A percentile compares a stretch with the other conserved stretches of the same genome.
Conservation (phyloP, 2,113 vertebrate genomes). For the Benitochromis conjunctus region DNA sequence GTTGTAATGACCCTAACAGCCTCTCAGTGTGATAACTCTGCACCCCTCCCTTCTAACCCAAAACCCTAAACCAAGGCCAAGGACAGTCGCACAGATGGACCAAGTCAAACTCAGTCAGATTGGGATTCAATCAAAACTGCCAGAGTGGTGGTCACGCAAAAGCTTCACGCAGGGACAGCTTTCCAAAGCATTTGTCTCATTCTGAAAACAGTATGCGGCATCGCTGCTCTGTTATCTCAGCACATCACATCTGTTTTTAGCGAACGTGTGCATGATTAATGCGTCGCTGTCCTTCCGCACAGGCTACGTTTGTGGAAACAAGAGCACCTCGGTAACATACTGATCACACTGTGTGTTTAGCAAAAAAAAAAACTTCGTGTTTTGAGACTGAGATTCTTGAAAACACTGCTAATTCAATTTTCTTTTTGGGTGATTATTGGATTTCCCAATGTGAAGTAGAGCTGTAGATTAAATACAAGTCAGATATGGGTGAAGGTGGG, state of each 20-base stretch:
- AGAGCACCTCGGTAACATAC: not conserved
- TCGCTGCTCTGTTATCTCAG: constrained; percentile 31
- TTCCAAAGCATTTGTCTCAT: constrained; percentile 62
- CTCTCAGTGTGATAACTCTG: constrained; percentile 62
- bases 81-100: constrained; percentile 71
- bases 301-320: not conserved
- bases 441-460: not conserved
- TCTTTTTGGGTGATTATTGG: not conserved
- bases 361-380: not conserved
- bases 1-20: constrained; percentile 70
- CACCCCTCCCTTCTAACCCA: constrained; percentile 8
- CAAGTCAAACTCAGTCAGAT: constrained; percentile 60
- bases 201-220: constrained; percentile 32
- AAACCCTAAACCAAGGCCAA: constrained; percentile 57
- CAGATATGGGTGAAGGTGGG: not conserved
- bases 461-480: not conserved
- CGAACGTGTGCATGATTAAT: constrained; percentile 8
- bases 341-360: not conserved
- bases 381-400: not conserved
- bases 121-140: constrained; percentile 65
- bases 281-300: not conserved
- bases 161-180: constrained; percentile 50
- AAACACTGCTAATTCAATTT: not conserved
- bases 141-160: constrained; percentile 48
- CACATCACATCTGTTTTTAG: constrained; percentile 57